phyloP scores from a whole-genome alignment of 2,888 invertebrate species.

The Hartigia nigra region DNA sequence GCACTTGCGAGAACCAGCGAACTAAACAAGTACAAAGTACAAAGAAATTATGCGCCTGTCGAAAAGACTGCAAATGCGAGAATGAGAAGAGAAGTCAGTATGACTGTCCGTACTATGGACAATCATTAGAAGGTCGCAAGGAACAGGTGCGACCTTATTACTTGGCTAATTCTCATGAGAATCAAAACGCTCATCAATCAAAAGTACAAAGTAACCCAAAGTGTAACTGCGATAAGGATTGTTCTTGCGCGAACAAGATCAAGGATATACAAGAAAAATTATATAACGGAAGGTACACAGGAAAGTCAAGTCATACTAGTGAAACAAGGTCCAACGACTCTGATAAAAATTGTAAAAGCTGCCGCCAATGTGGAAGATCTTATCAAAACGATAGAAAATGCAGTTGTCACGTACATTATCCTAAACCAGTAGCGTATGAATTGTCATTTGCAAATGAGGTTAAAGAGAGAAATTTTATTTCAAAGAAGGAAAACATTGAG shows the following conservation, averaged over 20 bases:
- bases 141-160: conserved; percentile 22
- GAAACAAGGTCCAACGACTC: conserved; percentile 19
- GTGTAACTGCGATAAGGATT: conserved; percentile 43
- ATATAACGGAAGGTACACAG: conserved; percentile 10
- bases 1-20: conserved; percentile 10
- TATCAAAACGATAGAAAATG: conserved; percentile 52
- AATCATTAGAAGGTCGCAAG: neutral
- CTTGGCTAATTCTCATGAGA: conserved; percentile 9
- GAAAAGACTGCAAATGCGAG: conserved; percentile 34
- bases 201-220: conserved; percentile 37
- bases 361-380: conserved; percentile 50
- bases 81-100: conserved; percentile 17
- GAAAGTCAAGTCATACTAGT: conserved; percentile 14
- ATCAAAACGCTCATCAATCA: conserved; percentile 21
- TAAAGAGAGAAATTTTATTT: conserved; percentile 22
- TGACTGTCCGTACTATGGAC: neutral
- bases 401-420: conserved; percentile 49
- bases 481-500: conserved; percentile 18
- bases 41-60: conserved; percentile 12
- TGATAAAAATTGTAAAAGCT: conserved; percentile 43
- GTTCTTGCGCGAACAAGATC: conserved; percentile 35
- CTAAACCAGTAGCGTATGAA: conserved; percentile 66
- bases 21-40: neutral
- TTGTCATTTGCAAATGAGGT: conserved; percentile 58
- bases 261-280: conserved; percentile 27